phyloP scores from a whole-genome alignment of 2,888 invertebrate species.

The Folsomia candida region DNA sequence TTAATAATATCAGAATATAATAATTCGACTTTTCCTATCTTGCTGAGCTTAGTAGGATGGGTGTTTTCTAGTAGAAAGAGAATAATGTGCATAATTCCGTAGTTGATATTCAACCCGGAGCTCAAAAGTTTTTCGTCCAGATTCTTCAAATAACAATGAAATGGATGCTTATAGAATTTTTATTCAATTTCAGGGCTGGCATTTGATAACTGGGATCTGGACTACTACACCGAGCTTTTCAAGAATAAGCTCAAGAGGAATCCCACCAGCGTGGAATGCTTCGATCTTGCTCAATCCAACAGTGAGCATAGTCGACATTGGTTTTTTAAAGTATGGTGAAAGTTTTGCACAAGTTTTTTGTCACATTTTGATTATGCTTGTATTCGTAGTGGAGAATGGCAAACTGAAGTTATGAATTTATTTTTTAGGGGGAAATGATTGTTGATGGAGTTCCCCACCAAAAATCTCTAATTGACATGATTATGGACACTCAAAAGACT shows the following conservation, averaged over 20 bases:
- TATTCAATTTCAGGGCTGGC: slow-evolving; percentile 66
- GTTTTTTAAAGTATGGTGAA: slow-evolving; percentile 76
- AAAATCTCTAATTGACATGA: slow-evolving; percentile 87
- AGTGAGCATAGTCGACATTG: slow-evolving; percentile 98
- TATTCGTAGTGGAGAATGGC: background rate
- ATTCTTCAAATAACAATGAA: background rate
- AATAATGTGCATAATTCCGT: background rate
- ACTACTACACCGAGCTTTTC: slow-evolving; percentile 85
- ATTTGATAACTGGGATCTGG: slow-evolving; percentile 88
- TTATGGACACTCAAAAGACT: slow-evolving; percentile 79
- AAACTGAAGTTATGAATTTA: background rate
- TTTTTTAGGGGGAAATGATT: slow-evolving; percentile 69
- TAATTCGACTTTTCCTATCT: no score
- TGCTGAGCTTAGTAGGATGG: no score
- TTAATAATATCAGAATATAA: no score
- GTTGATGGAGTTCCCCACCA: slow-evolving; percentile 75
- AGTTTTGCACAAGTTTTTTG: background rate
- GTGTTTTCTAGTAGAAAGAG: background rate
- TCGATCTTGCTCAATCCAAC: slow-evolving; percentile 96
- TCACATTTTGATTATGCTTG: background rate
- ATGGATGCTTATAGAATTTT: background rate
- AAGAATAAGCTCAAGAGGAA: slow-evolving; percentile 77
- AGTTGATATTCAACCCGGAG: background rate
- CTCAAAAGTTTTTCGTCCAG: background rate
- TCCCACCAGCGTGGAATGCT: slow-evolving; percentile 95